Evolutionary conservation across 2,113 vertebrate species (phyloP), one percentile per base, ranked within the genome.

Genomic region (Periophthalmus modestus): DNA sequence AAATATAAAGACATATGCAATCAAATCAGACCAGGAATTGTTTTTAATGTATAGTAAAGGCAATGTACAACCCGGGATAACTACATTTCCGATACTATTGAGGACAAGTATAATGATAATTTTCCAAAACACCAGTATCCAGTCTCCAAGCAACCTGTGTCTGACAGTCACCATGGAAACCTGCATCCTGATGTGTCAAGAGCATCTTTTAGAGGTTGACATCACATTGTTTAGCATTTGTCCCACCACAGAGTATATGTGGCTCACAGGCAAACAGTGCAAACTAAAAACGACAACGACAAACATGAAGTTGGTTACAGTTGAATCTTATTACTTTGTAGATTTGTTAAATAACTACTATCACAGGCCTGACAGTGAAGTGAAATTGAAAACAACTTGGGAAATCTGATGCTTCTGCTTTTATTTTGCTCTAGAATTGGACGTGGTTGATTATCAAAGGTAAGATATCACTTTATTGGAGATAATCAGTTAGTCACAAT

Each of bases 111-210:
- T 61, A 28, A 61, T 61, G 24, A 33, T 7, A 7, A 16, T 61
- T 62, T 34, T 62, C 14, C 79, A 89, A 71, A 68, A 69, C 57
- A 68, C 75, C 2, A 39, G 36, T 16, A 63, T 68, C 54, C 75
- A 55, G 87, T 92, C 78, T 47, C 79, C 86, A 91, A 80, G 90
- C 91, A 92, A 82, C 72, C 74, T 83, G 84, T 84, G 86, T 85
- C 82, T 68, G 61, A 79, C 57, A 16, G 63, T 92, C 68, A 54
- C 88, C 74, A 91, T 87, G 89, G 85, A 39, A 85, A 89, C 91
- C 75, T 58, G 71, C 68, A 77, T 85, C 81, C 71, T 59, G 78
- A 84, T 84, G 62, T 81, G 66, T 77, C 54, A 39, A 73, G 58
- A 52, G 57, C 71, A 80, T 50, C 69, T 23, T 78, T 75, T n/a